These are phyloP conservation scores for Vombatus ursinus DNA, from an alignment of 2,113 vertebrate species.

Conservation along the genomic window DNA sequence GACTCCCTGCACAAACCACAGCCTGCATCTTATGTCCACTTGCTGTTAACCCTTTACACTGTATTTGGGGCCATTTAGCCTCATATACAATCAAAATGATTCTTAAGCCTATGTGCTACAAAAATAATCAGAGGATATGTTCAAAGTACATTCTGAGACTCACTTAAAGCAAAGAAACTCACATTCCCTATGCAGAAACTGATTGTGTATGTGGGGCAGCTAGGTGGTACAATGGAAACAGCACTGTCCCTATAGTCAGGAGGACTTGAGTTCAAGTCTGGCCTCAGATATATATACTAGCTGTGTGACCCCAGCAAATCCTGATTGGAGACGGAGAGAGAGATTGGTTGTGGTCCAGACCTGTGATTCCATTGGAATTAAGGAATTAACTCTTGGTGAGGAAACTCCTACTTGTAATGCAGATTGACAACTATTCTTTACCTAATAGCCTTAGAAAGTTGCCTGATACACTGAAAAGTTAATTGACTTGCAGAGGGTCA, in stretches of 20 bases:
- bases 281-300: no score
- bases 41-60: neutral
- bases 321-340: neutral
- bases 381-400: neutral
- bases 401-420: neutral
- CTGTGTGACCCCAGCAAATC: no score
- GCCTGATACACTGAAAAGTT: neutral
- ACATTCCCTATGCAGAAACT: neutral
- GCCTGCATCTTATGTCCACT: conserved; percentile 10
- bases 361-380: neutral
- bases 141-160: neutral
- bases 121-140: neutral
- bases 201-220: neutral
- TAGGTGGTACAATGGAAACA: no score
- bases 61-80: neutral
- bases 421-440: neutral
- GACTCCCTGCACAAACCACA: neutral
- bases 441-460: neutral
- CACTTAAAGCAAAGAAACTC: neutral
- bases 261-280: no score
- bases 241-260: no score
- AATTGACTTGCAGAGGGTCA: neutral
- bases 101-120: neutral
- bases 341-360: neutral
- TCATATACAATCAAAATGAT: conserved; percentile 40